Conservation (phyloP, 2,113 vertebrate genomes). For the Cyanocitta stelleri region DNA sequence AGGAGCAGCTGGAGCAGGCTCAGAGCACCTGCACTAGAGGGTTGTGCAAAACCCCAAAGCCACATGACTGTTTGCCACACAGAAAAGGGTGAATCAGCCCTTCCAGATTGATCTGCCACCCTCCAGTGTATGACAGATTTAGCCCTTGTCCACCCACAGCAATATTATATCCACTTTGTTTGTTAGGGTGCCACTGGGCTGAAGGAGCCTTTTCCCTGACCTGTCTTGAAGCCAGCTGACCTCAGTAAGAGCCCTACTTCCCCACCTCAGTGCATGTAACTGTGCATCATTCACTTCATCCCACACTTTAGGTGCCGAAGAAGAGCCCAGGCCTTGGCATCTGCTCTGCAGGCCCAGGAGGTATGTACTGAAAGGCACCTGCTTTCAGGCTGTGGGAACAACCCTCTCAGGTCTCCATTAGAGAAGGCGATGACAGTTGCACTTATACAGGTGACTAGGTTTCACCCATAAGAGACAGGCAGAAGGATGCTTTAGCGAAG, state of each 20-base stretch:
- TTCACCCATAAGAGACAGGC: constrained; percentile 47
- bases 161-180: background rate
- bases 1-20: background rate
- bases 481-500: constrained; percentile 44
- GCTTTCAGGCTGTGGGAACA: constrained; percentile 61
- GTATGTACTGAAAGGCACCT: constrained; percentile 61
- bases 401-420: constrained; percentile 55
- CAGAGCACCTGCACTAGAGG: background rate
- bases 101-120: background rate
- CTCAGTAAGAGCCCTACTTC: background rate
- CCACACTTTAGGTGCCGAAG: background rate
- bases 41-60: background rate
- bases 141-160: background rate
- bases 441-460: constrained; percentile 66
- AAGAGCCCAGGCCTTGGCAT: background rate
- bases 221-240: background rate
- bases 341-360: constrained; percentile 8
- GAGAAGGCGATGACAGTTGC: constrained; percentile 80
- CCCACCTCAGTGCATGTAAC: background rate
- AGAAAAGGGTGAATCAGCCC: background rate
- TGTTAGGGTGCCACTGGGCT: background rate
- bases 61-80: background rate
- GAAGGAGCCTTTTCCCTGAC: background rate
- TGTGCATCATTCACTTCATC: background rate
- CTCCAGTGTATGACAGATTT: background rate